Base-by-base conservation (phyloP, 2,888 invertebrate species). In the Agonopterix heracliana region DNA sequence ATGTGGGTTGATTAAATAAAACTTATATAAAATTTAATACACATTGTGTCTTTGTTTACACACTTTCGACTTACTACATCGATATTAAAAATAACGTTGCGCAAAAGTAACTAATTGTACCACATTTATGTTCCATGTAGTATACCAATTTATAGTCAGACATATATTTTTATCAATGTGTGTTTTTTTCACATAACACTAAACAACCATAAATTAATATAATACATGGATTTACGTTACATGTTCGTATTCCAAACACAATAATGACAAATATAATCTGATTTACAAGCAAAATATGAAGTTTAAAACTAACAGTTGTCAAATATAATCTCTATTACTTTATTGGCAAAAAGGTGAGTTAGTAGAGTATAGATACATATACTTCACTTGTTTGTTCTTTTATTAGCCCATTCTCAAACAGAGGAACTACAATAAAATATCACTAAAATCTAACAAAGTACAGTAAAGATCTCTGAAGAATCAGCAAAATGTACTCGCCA, bases 1-100 rank as follows among this genome's bases (percentile, higher is more conserved):
- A 82, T 83, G 83, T 83, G 81, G 64, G 63, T 81, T 74, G 84
- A 82, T 86, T 81, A 82, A 84, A 86, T 83, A 86, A 85, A 82
- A 68, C 78, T 78, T 80, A 82, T 73, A 75, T 70, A 78, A 78
- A 82, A 74, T 79, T 64, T 75, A 65, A 74, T 80, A 53, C 46
- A 81, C 77, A 71, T 63, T 60, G 74, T 81, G 77, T 79, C 76
- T 66, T 66, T 73, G 71, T 75, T 71, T 72, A 74, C 72, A 75
- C 70, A 64, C 66, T 63, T 68, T 68, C 66, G 71, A 72, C 68
- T 72, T 66, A 68, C 74, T 80, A 80, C 70, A 69, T 68, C 66
- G 74, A 65, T 63, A 68, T 64, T 66, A 59, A 74, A 70, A 70
- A 71, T 73, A 70, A 69, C 63, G 60, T 73, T 71, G 69, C 58